Conservation (phyloP, 2,888 invertebrate genomes). For the Galeopsomyia nigrocyanea region DNA sequence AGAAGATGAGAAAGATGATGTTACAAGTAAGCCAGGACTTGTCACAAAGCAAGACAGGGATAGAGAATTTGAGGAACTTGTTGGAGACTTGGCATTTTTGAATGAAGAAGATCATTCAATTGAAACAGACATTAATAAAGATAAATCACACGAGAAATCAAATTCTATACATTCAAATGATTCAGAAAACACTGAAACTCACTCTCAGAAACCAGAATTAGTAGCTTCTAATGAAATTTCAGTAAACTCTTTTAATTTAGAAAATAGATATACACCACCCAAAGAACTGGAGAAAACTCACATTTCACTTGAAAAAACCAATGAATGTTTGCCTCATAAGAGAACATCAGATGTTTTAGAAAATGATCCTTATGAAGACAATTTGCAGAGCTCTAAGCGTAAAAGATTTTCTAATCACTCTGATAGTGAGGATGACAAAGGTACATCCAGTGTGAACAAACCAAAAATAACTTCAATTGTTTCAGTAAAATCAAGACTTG, state of each 20-base stretch:
- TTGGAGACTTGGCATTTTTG: constrained; percentile 44
- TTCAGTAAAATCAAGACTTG: constrained; percentile 62
- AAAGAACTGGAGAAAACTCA: constrained; percentile 17
- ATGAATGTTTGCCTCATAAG: constrained; percentile 42
- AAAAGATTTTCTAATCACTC: constrained; percentile 34
- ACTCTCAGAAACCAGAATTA: constrained; percentile 16
- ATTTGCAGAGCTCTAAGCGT: constrained; percentile 31
- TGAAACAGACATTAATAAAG: constrained; percentile 19
- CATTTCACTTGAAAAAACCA: constrained; percentile 29
- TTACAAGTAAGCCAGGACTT: constrained; percentile 1
- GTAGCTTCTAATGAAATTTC: background rate
- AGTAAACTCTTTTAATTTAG: constrained; percentile 13
- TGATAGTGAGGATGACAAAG: constrained; percentile 30
- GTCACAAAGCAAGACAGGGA: constrained; percentile 40
- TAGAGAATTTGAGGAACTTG: constrained; percentile 48
- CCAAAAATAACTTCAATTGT: constrained; percentile 65
- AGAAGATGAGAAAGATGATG: constrained; percentile 54
- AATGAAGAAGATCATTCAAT: constrained; percentile 40
- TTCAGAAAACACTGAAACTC: constrained; percentile 14
- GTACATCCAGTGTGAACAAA: constrained; percentile 56
- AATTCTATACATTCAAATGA: constrained; percentile 1
- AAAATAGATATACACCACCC: constrained; percentile 26
- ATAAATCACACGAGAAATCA: constrained; percentile 21
- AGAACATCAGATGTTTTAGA: constrained; percentile 47
- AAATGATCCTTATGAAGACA: constrained; percentile 34